phyloP scores from a whole-genome alignment of 2,797 vertebrate genomes.

The Sebastes variabilis region DNA sequence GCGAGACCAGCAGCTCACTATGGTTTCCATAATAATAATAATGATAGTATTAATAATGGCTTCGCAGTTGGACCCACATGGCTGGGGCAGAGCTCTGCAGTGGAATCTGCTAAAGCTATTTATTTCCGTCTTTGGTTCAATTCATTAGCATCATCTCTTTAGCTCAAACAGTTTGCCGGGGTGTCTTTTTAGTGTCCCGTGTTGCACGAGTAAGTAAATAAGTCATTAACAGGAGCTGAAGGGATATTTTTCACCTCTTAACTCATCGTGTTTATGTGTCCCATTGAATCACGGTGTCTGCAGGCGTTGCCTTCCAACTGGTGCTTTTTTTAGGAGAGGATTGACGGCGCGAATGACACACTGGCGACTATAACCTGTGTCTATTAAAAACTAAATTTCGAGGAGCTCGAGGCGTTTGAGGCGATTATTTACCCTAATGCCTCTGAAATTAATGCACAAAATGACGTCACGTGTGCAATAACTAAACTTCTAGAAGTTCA shows the following conservation, averaged over 20 bases:
- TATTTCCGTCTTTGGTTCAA: constrained; percentile 28
- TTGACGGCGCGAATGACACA: not conserved
- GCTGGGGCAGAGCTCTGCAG: constrained; percentile 18
- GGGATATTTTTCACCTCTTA: constrained; percentile 18
- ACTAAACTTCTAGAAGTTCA: not conserved
- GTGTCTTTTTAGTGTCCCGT: not conserved
- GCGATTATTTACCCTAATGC: not conserved
- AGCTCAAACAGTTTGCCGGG: not conserved
- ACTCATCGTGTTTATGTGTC: constrained; percentile 2
- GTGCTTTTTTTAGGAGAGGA: not conserved
- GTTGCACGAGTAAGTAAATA: constrained; percentile 1
- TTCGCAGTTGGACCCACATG: constrained; percentile 29
- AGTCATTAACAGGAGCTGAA: constrained; percentile 13
- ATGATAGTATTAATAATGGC: constrained; percentile 59
- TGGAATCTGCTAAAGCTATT: constrained; percentile 29
- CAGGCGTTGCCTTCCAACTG: not conserved
- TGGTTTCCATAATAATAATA: constrained; percentile 57
- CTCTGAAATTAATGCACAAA: not conserved
- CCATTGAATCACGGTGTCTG: not conserved
- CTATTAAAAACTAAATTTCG: not conserved
- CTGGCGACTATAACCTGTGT: not conserved
- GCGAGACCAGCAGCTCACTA: constrained; percentile 48
- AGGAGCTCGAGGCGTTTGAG: not conserved
- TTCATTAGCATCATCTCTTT: constrained; percentile 12
- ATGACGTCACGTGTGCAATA: not conserved